Base-by-base conservation (phyloP, 2,797 vertebrate genomes). In the Nannoperca australis region DNA sequence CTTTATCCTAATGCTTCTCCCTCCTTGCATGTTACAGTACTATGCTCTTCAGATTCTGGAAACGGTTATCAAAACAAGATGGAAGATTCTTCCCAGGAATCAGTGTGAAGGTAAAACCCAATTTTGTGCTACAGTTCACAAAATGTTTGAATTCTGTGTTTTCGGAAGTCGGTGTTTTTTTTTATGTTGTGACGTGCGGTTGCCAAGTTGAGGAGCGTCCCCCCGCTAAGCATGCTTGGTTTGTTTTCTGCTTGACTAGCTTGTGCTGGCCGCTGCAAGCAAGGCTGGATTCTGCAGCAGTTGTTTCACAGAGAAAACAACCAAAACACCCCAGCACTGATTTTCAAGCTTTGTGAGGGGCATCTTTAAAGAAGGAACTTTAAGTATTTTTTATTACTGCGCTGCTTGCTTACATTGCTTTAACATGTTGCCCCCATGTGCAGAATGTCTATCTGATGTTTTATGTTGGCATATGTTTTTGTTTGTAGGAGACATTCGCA, bases 21-120 rank as follows among this genome's bases (percentile, higher is more conserved):
- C 85, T 93, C 81, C 74, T 88, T 92, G 89, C 92, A 95, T 97
- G 95, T 99, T 97, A 94, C 98, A 99, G 98, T 99, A 99, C 96
- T 99, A 99, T 96, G 98, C 98, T 90, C 97, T 99, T 93, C 98
- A 99, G 95, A 99, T 99, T 95, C 96, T 99, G 97, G 98, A 99
- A 97, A 99, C 97, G 70, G 98, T 99, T 95, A 99, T 99, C 96
- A 99, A 99, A 98, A 99, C 98, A 91, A 97, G 98, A 95, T 99
- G 98, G 98, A 99, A 99, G 96, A 99, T 99, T 89, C 97, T 99
- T 76, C 98, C 98, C 70, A 96, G 98, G 95, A 98, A 98, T 95
- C 98, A 99, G 58, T 99, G 98, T 87, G 98, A 99, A 98, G 98
- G 98, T 99, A 97, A 93, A 88, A 53, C 24, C 38, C 50, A 15